Percentiles rank a stretch among this genome's conserved stretches.
phyloP scores from a whole-genome alignment of 1,140 invertebrate genomes.

The Melitaea cinxia region DNA sequence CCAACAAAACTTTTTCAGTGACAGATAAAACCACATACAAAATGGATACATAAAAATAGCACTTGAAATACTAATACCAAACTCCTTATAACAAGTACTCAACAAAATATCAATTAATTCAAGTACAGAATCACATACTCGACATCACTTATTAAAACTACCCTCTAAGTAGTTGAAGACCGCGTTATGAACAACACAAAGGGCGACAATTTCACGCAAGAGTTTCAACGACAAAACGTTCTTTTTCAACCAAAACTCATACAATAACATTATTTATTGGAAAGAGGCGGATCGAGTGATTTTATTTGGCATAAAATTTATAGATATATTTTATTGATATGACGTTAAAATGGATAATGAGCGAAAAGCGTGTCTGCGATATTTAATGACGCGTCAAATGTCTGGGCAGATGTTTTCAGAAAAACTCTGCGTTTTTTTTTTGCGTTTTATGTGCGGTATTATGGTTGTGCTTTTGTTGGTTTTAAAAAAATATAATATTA shows the following conservation, averaged over 20 bases:
- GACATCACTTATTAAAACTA: constrained; percentile 35
- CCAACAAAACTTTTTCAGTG: too few species aligned
- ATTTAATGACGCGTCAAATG: constrained; percentile 67
- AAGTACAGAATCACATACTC: constrained; percentile 38
- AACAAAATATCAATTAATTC: constrained; percentile 45
- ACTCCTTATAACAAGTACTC: constrained; percentile 17
- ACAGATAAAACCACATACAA: too few species aligned
- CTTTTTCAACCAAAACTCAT: constrained; percentile 41
- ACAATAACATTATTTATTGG: constrained; percentile 58
- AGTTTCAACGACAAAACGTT: constrained; percentile 36
- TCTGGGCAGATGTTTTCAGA: constrained; percentile 53
- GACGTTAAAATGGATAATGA: constrained; percentile 68
- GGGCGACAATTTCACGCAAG: constrained; percentile 44
- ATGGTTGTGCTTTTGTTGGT: constrained; percentile 1
- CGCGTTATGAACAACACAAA: constrained; percentile 35
- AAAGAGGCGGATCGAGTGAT: constrained; percentile 55
- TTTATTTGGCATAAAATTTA: constrained; percentile 73
- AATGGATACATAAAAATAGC: too few species aligned
- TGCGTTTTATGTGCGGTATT: constrained; percentile 21
- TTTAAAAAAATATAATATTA: neutral
- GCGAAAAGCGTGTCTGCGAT: constrained; percentile 64
- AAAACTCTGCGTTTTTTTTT: constrained; percentile 25
- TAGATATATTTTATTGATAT: constrained; percentile 44
- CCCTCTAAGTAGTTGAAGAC: constrained; percentile 43
- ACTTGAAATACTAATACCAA: too few species aligned